These are phyloP conservation scores for Hylomyscus alleni DNA, from an alignment of 2,797 vertebrate genomes.

Conservation along the genomic window DNA sequence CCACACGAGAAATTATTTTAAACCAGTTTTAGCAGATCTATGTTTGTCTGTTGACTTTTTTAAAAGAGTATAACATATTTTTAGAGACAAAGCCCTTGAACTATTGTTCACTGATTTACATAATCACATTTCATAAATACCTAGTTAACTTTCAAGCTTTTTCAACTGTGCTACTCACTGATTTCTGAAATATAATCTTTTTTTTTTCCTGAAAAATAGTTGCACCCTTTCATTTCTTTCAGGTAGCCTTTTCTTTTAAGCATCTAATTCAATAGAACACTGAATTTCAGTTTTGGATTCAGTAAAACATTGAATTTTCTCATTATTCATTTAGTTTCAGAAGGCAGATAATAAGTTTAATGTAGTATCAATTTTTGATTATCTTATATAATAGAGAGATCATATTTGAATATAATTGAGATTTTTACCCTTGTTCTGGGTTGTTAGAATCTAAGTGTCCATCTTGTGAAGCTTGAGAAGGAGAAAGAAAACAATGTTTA, in stretches of 20 bases:
- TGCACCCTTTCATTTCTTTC: slow-evolving; percentile 55
- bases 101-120: slow-evolving; percentile 50
- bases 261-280: slow-evolving; percentile 38
- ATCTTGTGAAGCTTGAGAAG: slow-evolving; percentile 3
- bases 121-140: slow-evolving; percentile 66
- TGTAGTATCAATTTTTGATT: slow-evolving; percentile 39
- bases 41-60: slow-evolving; percentile 44
- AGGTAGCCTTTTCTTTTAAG: slow-evolving; percentile 40
- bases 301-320: slow-evolving; percentile 67
- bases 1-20: slow-evolving; percentile 48
- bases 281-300: slow-evolving; percentile 38
- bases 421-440: slow-evolving; percentile 31
- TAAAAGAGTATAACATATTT: slow-evolving; percentile 19
- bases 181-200: slow-evolving; percentile 69
- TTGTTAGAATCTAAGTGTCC: neutral
- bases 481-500: slow-evolving; percentile 27
- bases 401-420: slow-evolving; percentile 27
- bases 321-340: neutral
- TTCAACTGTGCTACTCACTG: slow-evolving; percentile 48
- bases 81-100: slow-evolving; percentile 5
- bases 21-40: slow-evolving; percentile 59
- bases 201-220: slow-evolving; percentile 49
- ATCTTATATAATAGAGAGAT: slow-evolving; percentile 27
- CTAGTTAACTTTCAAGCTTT: slow-evolving; percentile 38
- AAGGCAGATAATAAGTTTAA: slow-evolving; percentile 54